Evolutionary conservation across 2,888 invertebrate species (phyloP), one percentile per base, ranked within the genome.

Genomic region (Ariolimax columbianus): DNA sequence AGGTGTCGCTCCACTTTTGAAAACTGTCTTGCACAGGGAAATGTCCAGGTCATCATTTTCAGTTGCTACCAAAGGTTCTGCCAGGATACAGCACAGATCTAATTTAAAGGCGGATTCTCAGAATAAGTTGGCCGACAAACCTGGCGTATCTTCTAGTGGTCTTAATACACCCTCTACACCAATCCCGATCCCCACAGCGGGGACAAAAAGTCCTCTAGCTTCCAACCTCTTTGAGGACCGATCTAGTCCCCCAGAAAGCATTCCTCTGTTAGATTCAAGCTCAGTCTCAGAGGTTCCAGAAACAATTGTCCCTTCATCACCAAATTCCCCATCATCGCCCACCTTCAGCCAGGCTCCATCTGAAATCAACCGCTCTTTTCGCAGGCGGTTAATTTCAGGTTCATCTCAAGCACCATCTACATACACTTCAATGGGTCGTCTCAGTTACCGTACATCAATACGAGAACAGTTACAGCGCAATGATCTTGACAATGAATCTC

Each of bases 401-500:
- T 77, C 51, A 30, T 85, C 85, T 4, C 85, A 85, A 43, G 77
- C 82, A 33, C 75, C 82, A 19, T 85, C 85, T 40, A 36, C 75
- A 14, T 81, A 77, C 70, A 78, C 70, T 11, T 85, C 85, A n/a
- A 11, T 33, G 9, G 73, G 85, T 63, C 66, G 63, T 7, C 47
- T 85, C 14, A 82, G 82, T 33, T 78, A 82, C 23, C 70, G 82
- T 23, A 14, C 75, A 9, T 82, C 85, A n/a, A 70, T 85, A 33
- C 40, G 82, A 72, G 85, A 77, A 77, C 83, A 77, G 55, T 47
- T 83, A 43, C 66, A 70, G n/a, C 66, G 70, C 11, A 78, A 72
- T 70, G 84, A 84, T 33, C 47, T 84, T 36, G 84, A 84, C 30
- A 84, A 84, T 59, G 84, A 84, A 63, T 84, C 84, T 73, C 51